These are phyloP conservation scores for Melipona beecheii DNA, from an alignment of 2,888 invertebrate genomes.

Conservation along the genomic window DNA sequence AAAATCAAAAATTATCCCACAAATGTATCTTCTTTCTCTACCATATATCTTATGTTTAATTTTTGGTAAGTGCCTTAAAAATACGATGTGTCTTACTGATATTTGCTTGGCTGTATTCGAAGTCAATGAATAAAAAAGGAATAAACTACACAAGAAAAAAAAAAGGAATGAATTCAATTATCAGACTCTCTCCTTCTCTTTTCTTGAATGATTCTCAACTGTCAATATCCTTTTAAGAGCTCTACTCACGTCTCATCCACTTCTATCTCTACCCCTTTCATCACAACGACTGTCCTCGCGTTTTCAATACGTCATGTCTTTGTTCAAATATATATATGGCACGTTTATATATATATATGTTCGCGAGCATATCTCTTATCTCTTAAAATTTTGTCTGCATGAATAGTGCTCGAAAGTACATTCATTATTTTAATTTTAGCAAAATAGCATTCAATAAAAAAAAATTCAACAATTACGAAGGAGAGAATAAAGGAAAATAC, in stretches of 20 bases:
- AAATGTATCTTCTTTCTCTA: no score
- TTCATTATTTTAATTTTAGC: slow-evolving; percentile 35
- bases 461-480: not conserved
- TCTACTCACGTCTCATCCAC: slow-evolving; percentile 51
- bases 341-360: slow-evolving; percentile 14
- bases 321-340: slow-evolving; percentile 46
- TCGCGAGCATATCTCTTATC: slow-evolving; percentile 3
- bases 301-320: slow-evolving; percentile 46
- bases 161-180: slow-evolving; percentile 59
- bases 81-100: not conserved
- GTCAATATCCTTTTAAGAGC: slow-evolving; percentile 69
- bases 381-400: slow-evolving; percentile 6
- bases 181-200: slow-evolving; percentile 10
- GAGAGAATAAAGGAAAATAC: not conserved
- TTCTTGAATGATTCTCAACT: slow-evolving; percentile 62
- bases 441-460: not conserved
- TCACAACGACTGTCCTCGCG: slow-evolving; percentile 23
- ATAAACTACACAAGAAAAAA: slow-evolving; percentile 17
- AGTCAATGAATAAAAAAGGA: not conserved
- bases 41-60: no score
- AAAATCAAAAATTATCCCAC: no score
- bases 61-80: not conserved
- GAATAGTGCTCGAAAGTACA: not conserved
- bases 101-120: not conserved
- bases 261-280: slow-evolving; percentile 43